A percentile compares a stretch with the other conserved stretches of the same genome.
Conservation (phyloP, 2,113 vertebrate genomes). For the Chauna torquata region DNA sequence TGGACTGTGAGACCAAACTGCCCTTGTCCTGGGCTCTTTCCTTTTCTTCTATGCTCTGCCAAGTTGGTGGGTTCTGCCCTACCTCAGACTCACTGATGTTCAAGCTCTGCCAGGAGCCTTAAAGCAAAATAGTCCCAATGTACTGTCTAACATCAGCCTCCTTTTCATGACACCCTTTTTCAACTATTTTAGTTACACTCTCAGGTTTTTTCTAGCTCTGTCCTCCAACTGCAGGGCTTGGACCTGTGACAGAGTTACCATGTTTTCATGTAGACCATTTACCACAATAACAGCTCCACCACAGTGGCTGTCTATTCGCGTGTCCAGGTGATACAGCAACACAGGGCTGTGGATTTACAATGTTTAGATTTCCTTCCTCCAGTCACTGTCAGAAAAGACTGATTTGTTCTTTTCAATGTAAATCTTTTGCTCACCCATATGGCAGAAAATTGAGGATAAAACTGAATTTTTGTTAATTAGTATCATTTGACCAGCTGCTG, state of each 20-base stretch:
- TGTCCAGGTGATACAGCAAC: background rate
- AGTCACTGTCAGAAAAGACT: background rate
- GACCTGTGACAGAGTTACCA: background rate
- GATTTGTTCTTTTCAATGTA: background rate
- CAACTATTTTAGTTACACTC: background rate
- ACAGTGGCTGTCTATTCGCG: accelerated
- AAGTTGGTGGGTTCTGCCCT: background rate
- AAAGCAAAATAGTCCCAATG: background rate
- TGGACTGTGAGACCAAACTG: background rate
- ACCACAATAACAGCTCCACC: background rate
- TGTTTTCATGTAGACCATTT: background rate
- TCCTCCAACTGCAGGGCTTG: background rate
- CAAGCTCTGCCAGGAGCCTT: background rate
- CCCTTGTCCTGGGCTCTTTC: background rate
- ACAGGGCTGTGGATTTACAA: background rate
- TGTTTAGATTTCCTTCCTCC: background rate
- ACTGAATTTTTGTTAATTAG: background rate
- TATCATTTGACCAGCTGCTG: background rate
- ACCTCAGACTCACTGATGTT: background rate
- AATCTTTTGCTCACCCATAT: background rate
- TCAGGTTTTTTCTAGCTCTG: background rate
- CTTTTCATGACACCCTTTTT: background rate
- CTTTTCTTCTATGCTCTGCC: background rate
- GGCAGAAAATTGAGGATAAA: background rate
- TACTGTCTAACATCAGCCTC: background rate